These are phyloP conservation scores for Bilobella aurantiaca DNA, from an alignment of 1,140 invertebrate genomes.

Conservation along the genomic window DNA sequence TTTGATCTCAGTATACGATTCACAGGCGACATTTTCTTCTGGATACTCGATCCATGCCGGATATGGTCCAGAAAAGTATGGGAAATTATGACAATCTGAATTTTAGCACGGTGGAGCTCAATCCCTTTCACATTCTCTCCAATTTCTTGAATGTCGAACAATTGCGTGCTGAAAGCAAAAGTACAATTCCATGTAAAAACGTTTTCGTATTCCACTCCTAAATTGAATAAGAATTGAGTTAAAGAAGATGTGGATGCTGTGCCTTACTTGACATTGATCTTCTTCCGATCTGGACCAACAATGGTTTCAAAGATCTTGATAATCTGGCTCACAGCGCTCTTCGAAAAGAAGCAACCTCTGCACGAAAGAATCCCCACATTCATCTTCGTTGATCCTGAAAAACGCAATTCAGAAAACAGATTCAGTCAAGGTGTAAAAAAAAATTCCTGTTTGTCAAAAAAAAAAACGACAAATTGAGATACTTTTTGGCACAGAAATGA, in stretches of 20 bases:
- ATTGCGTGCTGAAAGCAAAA: conserved; percentile 11
- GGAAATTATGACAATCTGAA: conserved; percentile 23
- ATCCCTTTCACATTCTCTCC: not conserved
- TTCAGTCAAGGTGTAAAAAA: no score
- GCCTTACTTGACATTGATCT: conserved; percentile 16
- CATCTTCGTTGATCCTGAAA: conserved; percentile 7
- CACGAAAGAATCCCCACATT: conserved; percentile 17
- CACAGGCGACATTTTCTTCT: conserved; percentile 11
- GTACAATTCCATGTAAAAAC: not conserved
- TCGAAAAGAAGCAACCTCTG: conserved; percentile 15
- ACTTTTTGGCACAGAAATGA: no score
- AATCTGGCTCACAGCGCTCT: conserved; percentile 12
- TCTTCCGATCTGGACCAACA: conserved; percentile 13
- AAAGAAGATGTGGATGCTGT: not conserved
- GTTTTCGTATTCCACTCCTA: no score
- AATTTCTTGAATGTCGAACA: conserved; percentile 17
- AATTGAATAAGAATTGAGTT: not conserved
- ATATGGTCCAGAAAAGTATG: conserved; percentile 18
- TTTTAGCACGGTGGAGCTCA: conserved; percentile 17
- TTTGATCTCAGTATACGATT: conserved; percentile 15
- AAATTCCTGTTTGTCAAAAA: no score
- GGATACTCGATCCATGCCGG: conserved; percentile 3
- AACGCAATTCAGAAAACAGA: not conserved
- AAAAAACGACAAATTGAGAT: no score
- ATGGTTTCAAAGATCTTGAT: conserved; percentile 11